Conservation (phyloP, 2,888 invertebrate genomes). For the Phorcus lineatus region DNA sequence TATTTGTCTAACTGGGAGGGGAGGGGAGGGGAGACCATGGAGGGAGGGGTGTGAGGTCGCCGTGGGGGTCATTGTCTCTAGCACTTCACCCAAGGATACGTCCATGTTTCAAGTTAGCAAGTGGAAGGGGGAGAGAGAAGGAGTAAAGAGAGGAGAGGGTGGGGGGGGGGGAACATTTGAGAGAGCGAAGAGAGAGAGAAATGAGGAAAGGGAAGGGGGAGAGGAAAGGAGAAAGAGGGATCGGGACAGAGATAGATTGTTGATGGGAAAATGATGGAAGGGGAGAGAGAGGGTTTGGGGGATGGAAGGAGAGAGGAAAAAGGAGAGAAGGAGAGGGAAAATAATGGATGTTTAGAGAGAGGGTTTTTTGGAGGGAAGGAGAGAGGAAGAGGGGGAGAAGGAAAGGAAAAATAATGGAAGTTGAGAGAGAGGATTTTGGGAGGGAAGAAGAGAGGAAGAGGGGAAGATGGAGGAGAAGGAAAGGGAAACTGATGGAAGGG, state of each 20-base stretch:
- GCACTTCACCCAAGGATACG: too few species aligned
- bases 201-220: background rate
- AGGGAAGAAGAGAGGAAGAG: background rate
- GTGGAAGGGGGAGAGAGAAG: background rate
- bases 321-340: background rate
- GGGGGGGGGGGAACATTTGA: too few species aligned
- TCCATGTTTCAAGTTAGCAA: too few species aligned
- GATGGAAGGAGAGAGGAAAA: background rate
- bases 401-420: background rate
- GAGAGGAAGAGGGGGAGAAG: background rate
- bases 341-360: background rate
- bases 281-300: too few species aligned
- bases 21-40: too few species aligned
- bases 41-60: too few species aligned
- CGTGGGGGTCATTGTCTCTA: too few species aligned
- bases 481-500: background rate
- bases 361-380: background rate
- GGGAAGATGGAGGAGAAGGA: background rate
- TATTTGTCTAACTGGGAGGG: background rate
- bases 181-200: background rate
- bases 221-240: background rate
- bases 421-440: background rate
- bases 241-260: background rate
- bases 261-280: background rate
- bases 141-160: too few species aligned